A percentile compares a stretch with the other conserved stretches of the same genome.
Conservation (phyloP, 92 coral and sea anemone species). For the Ricordea florida region DNA sequence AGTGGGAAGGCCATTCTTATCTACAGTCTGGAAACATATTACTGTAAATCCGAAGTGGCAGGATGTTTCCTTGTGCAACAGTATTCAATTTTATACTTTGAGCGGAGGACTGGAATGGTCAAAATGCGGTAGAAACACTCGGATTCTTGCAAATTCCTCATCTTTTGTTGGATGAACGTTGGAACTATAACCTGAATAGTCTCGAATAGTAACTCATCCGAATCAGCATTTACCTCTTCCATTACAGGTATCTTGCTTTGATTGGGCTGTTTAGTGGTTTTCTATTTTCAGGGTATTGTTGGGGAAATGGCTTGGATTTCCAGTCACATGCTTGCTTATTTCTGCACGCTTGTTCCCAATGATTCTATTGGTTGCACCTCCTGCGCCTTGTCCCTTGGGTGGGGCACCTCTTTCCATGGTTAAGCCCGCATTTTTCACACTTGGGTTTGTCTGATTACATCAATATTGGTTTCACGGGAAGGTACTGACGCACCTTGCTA, state of each 20-base stretch:
- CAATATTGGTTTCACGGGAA: background rate
- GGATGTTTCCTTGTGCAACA: constrained; percentile 50
- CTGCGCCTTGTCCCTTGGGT: background rate
- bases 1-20: constrained; percentile 29
- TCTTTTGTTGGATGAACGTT: background rate
- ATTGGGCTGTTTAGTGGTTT: background rate
- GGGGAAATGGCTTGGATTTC: background rate
- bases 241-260: background rate
- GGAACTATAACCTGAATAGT: background rate
- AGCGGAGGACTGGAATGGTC: constrained; percentile 9
- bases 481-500: background rate
- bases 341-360: constrained; percentile 12
- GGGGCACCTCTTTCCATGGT: background rate
- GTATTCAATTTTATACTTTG: constrained; percentile 45
- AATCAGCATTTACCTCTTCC: background rate
- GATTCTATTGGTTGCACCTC: constrained; percentile 1
- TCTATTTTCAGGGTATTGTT: background rate
- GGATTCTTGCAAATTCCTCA: constrained; percentile 29
- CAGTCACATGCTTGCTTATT: background rate
- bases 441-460: background rate
- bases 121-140: background rate
- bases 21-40: constrained; percentile 28
- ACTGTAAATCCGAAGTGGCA: constrained; percentile 17
- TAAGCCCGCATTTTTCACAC: background rate
- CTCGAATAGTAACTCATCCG: constrained; percentile 8